Evolutionary conservation across 2,797 vertebrate species (phyloP).

Genomic region (Sylvilagus floridanus): DNA sequence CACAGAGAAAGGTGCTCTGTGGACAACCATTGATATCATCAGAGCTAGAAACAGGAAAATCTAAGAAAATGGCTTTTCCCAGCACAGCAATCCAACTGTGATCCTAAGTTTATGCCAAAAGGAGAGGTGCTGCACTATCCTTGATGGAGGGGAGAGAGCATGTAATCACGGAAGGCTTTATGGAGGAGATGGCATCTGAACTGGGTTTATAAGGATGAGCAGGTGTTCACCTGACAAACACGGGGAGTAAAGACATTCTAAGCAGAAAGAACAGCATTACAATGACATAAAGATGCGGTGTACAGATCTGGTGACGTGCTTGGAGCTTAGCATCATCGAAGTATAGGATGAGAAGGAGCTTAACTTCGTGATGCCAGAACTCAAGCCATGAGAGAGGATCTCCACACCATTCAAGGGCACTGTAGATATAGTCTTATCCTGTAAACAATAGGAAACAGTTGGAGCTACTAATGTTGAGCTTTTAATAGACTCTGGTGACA

Average conservation of each 20-base stretch:
- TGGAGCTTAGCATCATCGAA: background rate
- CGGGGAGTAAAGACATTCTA: background rate
- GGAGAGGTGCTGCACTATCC: background rate
- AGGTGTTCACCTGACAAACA: background rate
- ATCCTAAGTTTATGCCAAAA: background rate
- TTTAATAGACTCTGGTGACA: slow-evolving; percentile 32
- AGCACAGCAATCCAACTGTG: background rate
- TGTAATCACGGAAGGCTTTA: background rate
- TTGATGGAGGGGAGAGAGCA: background rate
- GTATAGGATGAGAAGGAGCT: background rate
- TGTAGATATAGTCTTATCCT: background rate
- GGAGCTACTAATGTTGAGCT: background rate
- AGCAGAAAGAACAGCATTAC: background rate
- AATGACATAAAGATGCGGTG: background rate
- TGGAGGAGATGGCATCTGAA: background rate
- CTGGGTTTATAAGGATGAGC: background rate
- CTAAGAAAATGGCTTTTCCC: background rate
- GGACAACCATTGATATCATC: background rate
- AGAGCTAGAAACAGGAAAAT: background rate
- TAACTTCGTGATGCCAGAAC: background rate
- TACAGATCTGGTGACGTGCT: background rate
- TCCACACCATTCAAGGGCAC: background rate
- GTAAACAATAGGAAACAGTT: background rate
- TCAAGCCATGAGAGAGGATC: slow-evolving; percentile 13
- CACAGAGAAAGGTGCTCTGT: background rate